Conservation (phyloP, 2,113 vertebrate genomes). For the Alligator sinensis region DNA sequence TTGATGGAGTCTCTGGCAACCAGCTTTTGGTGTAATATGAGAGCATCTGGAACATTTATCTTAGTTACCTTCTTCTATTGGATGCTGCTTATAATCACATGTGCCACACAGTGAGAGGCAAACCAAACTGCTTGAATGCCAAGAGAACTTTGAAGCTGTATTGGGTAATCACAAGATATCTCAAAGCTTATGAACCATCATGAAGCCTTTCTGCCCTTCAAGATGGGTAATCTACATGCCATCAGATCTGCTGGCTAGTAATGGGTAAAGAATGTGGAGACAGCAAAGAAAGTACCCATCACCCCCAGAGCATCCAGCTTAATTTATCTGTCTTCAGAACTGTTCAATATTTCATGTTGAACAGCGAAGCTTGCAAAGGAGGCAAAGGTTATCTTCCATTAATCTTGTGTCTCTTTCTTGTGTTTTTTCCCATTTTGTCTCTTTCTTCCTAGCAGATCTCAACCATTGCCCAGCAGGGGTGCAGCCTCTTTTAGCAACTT, state of each 20-base stretch:
- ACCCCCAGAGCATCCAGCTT: background rate
- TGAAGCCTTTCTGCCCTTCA: background rate
- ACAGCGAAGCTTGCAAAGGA: constrained; percentile 7
- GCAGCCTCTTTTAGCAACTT: constrained; percentile 28
- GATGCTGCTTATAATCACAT: background rate
- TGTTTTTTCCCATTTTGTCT: constrained; percentile 16
- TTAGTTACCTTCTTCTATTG: background rate
- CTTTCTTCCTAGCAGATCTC: background rate
- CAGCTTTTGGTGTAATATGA: background rate
- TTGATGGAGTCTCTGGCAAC: background rate
- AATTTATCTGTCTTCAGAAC: background rate
- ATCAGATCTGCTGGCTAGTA: background rate
- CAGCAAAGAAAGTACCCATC: background rate
- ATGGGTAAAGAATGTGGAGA: background rate
- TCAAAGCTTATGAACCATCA: background rate
- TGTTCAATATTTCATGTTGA: constrained; percentile 24
- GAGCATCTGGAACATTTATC: constrained; percentile 3
- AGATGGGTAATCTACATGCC: background rate
- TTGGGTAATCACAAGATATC: background rate
- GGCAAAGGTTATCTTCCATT: constrained; percentile 59
- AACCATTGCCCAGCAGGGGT: background rate
- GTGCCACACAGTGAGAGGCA: background rate
- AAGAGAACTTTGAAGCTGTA: constrained; percentile 11
- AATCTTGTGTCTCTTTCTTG: constrained; percentile 41
- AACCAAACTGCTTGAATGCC: background rate